phyloP scores from a whole-genome alignment of 2,888 invertebrate genomes.

The Caradrina kadenii region DNA sequence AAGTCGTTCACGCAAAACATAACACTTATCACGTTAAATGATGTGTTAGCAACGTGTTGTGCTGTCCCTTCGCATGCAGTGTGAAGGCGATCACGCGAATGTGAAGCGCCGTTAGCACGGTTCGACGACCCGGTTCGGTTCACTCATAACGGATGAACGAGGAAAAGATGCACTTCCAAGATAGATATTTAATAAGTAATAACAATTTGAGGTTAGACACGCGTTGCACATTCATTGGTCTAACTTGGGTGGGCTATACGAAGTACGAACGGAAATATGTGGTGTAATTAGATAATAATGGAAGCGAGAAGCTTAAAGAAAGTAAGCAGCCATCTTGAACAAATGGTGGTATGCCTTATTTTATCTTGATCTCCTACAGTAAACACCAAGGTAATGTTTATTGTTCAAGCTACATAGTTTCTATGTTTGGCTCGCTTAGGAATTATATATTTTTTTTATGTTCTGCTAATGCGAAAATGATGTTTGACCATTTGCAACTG shows the following conservation, averaged over 20 bases:
- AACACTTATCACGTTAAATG: conserved; percentile 21
- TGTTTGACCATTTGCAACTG: conserved; percentile 36
- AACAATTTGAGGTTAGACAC: conserved; percentile 9
- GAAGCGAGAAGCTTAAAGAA: conserved; percentile 21
- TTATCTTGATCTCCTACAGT: background rate
- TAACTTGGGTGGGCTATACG: conserved; percentile 16
- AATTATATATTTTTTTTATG: background rate
- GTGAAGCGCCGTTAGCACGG: conserved; percentile 67
- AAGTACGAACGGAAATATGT: conserved; percentile 11
- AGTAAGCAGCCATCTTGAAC: conserved; percentile 21
- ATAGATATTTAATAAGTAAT: conserved; percentile 17
- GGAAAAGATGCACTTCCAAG: conserved; percentile 51
- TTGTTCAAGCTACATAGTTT: background rate
- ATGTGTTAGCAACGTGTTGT: conserved; percentile 28
- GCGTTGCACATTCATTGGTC: conserved; percentile 4
- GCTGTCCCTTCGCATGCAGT: conserved; percentile 59
- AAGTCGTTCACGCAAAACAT: conserved; percentile 14
- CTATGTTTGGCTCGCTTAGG: background rate
- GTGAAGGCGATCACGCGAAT: conserved; percentile 63
- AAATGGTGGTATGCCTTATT: conserved; percentile 11
- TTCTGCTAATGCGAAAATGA: background rate
- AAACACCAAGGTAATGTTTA: background rate
- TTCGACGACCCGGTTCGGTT: conserved; percentile 67
- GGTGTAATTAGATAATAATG: conserved; percentile 26
- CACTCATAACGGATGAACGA: conserved; percentile 50